Percentiles rank a stretch among this genome's conserved stretches.
These are phyloP conservation scores for Progne subis DNA, from an alignment of 2,113 vertebrate genomes.

Conservation along the genomic window DNA sequence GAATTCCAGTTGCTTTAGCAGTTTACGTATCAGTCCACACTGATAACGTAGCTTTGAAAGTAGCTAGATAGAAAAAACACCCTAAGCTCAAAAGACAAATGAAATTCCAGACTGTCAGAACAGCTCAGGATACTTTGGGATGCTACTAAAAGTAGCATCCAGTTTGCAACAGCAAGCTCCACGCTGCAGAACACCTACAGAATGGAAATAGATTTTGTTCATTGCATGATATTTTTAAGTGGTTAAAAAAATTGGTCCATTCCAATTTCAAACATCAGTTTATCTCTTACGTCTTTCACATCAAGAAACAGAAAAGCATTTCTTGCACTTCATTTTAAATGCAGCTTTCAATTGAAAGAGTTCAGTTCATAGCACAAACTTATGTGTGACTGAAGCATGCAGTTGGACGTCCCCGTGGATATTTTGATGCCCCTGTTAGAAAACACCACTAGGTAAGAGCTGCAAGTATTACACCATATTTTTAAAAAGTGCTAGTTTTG, in stretches of 20 bases:
- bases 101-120: neutral
- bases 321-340: neutral
- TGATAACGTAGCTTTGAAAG: neutral
- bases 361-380: conserved; percentile 40
- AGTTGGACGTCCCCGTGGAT: neutral
- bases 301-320: neutral
- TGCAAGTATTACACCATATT: neutral
- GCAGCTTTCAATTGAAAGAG: neutral
- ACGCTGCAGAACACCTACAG: neutral
- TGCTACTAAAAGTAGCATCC: neutral
- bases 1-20: neutral
- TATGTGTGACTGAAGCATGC: neutral
- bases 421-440: neutral
- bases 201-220: neutral
- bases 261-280: neutral
- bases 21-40: neutral
- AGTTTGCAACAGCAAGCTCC: neutral
- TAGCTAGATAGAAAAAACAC: neutral
- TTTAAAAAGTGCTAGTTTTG: neutral
- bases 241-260: neutral
- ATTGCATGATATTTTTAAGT: neutral
- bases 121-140: neutral
- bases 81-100: neutral
- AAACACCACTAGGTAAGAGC: neutral
- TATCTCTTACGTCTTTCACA: neutral